Conservation (phyloP, 2,113 vertebrate species). For the Pygoscelis antarcticus region DNA sequence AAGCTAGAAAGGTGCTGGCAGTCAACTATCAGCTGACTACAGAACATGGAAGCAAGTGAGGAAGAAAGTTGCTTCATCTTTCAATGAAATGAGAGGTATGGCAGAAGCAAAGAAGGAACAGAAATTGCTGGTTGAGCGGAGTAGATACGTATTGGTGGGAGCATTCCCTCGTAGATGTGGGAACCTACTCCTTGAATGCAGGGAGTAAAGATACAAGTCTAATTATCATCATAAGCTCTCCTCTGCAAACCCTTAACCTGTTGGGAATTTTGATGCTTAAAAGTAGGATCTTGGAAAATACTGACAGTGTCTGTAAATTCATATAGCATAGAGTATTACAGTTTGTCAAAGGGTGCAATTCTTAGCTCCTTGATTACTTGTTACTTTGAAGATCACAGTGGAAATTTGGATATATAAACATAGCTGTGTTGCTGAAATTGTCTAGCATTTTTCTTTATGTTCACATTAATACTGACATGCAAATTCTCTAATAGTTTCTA, state of each 20-base stretch:
- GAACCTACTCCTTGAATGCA: background rate
- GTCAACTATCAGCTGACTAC: background rate
- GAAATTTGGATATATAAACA: background rate
- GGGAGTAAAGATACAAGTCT: background rate
- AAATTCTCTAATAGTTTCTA: background rate
- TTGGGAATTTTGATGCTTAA: background rate
- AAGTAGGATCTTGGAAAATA: background rate
- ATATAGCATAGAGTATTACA: background rate
- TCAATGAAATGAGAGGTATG: background rate
- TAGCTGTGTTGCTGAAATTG: background rate
- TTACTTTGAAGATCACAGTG: background rate
- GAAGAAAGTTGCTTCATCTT: background rate
- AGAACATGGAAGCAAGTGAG: background rate
- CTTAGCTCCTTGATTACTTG: background rate
- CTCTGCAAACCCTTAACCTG: background rate
- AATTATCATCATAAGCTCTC: background rate
- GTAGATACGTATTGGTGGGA: background rate
- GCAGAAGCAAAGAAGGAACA: background rate
- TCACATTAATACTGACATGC: background rate
- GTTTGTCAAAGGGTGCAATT: background rate
- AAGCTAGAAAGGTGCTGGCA: background rate
- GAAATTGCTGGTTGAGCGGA: background rate
- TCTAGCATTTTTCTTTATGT: background rate
- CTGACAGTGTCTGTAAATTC: background rate
- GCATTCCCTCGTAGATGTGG: accelerated